phyloP scores from a whole-genome alignment of 2,113 vertebrate species.

The Cynopterus brachyotis region DNA sequence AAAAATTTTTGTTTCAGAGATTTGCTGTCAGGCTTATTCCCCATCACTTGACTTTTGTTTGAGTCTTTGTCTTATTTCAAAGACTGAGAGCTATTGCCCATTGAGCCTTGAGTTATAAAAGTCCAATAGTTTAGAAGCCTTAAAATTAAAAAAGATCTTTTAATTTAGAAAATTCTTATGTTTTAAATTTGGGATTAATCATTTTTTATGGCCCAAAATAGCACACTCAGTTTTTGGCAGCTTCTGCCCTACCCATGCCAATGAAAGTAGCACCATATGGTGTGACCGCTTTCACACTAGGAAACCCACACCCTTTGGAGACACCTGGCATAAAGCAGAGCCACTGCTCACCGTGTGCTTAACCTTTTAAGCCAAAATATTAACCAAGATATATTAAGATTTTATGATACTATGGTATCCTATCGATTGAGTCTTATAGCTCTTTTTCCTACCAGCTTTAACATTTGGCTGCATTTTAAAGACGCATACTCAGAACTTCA shows the following conservation, averaged over 20 bases:
- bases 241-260: constrained; percentile 39
- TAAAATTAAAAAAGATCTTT: neutral
- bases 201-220: neutral
- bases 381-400: constrained; percentile 26
- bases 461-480: neutral
- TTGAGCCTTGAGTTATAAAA: constrained; percentile 38
- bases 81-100: neutral
- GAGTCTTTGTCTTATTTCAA: constrained; percentile 37
- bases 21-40: constrained; percentile 29
- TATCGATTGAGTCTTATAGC: neutral
- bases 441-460: constrained; percentile 7
- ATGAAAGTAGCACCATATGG: constrained; percentile 52
- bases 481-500: neutral
- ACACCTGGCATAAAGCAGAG: constrained; percentile 1
- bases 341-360: neutral
- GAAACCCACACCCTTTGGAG: constrained; percentile 18
- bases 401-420: neutral
- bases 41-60: constrained; percentile 6
- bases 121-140: constrained; percentile 20
- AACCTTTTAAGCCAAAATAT: constrained; percentile 14
- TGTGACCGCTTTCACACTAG: neutral
- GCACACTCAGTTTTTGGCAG: constrained; percentile 39
- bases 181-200: constrained; percentile 61
- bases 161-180: neutral
- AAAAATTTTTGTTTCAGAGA: neutral